These are phyloP conservation scores for Pterocles gutturalis DNA, from an alignment of 2,113 vertebrate species.

Conservation along the genomic window DNA sequence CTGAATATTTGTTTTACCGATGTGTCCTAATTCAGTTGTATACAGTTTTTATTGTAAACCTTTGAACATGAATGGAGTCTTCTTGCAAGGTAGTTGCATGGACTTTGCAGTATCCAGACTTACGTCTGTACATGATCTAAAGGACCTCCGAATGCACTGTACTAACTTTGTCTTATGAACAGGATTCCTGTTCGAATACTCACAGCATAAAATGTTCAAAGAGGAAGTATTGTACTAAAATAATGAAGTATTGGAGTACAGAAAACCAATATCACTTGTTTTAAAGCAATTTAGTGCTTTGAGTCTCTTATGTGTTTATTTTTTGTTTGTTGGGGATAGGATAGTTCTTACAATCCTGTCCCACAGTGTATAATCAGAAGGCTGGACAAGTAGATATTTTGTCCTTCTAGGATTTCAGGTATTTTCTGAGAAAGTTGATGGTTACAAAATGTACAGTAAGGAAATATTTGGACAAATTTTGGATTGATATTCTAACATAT, in stretches of 20 bases:
- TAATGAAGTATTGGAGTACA: not conserved
- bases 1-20: not conserved
- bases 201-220: not conserved
- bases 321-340: not conserved
- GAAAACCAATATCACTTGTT: not conserved
- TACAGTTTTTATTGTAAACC: not conserved
- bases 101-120: not conserved
- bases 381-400: not conserved
- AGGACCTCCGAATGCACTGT: not conserved
- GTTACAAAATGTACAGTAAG: not conserved
- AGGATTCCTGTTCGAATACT: not conserved
- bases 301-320: not conserved
- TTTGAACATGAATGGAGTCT: not conserved
- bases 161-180: not conserved
- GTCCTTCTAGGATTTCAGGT: not conserved
- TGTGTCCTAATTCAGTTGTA: not conserved
- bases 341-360: not conserved
- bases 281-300: not conserved
- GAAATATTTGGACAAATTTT: not conserved
- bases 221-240: not conserved
- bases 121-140: not conserved
- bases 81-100: not conserved
- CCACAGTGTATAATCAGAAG: not conserved
- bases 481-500: slow-evolving; percentile 31
- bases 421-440: not conserved